Evolutionary conservation across 2,113 vertebrate genomes (phyloP).

Genomic region (Glaucidium brasilianum): DNA sequence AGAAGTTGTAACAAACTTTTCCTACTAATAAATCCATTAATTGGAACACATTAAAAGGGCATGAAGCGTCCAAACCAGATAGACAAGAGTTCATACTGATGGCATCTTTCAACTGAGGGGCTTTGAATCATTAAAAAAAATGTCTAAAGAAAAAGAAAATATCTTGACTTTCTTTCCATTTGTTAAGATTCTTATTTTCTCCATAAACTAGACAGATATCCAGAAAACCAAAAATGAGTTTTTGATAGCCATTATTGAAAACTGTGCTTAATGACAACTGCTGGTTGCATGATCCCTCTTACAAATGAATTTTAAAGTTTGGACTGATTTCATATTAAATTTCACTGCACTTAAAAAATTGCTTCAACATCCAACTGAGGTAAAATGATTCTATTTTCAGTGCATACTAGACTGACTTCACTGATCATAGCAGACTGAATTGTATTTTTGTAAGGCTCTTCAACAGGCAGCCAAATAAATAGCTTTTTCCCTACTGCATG

Average conservation of each 20-base stretch:
- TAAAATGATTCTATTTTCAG: constrained; percentile 45
- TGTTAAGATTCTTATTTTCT: neutral
- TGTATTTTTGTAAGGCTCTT: constrained; percentile 71
- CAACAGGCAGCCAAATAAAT: constrained; percentile 73
- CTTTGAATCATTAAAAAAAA: neutral
- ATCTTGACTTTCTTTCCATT: neutral
- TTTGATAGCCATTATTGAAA: neutral
- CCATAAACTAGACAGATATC: neutral
- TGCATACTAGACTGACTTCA: constrained; percentile 43
- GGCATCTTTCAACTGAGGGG: neutral
- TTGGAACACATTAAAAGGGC: neutral
- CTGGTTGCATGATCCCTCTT: neutral
- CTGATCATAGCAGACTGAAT: constrained; percentile 35
- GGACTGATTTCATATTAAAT: constrained; percentile 1
- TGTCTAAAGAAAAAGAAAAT: neutral
- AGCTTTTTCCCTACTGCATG: constrained; percentile 71
- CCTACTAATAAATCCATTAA: neutral
- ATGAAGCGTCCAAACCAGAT: neutral
- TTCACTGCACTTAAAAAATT: neutral
- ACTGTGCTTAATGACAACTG: neutral
- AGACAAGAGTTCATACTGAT: neutral
- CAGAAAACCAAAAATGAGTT: neutral
- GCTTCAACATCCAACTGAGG: neutral
- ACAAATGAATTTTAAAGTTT: neutral
- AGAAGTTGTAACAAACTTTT: neutral